Percentiles rank a stretch among this genome's conserved stretches.
These are phyloP conservation scores for Drosophila seguyi DNA, from an alignment of 1,140 invertebrate species.

Conservation along the genomic window DNA sequence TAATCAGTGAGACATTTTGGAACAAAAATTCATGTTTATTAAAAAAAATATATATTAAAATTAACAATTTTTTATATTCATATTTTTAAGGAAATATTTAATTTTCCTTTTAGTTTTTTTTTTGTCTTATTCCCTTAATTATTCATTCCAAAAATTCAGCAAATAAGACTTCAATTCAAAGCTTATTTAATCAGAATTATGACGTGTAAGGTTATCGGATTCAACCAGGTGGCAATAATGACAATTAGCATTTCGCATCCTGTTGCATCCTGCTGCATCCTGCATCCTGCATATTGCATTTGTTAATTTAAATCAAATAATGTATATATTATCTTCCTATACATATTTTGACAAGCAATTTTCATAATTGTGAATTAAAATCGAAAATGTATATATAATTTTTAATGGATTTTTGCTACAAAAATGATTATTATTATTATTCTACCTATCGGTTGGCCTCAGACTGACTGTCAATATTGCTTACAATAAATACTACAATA, in stretches of 20 bases:
- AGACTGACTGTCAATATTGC: neutral
- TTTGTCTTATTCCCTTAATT: no score
- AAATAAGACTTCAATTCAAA: neutral
- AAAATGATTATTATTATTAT: constrained; percentile 1
- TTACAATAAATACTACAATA: neutral
- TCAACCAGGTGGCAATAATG: neutral
- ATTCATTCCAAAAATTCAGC: neutral
- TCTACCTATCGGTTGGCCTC: neutral
- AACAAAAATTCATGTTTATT: no score
- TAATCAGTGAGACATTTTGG: no score
- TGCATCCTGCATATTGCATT: neutral
- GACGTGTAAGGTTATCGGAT: neutral
- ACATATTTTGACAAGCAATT: neutral
- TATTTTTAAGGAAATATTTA: no score
- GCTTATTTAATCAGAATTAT: neutral
- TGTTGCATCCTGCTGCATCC: neutral
- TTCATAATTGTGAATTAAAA: constrained; percentile 1
- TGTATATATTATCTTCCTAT: neutral
- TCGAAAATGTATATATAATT: neutral
- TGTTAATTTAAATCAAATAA: constrained; percentile 7
- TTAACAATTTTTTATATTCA: no score
- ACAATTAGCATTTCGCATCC: neutral
- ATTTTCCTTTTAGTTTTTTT: no score
- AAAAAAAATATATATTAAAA: no score
- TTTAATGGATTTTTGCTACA: neutral